These are phyloP conservation scores for Thyatira batis DNA, from an alignment of 2,888 invertebrate species.

Conservation along the genomic window DNA sequence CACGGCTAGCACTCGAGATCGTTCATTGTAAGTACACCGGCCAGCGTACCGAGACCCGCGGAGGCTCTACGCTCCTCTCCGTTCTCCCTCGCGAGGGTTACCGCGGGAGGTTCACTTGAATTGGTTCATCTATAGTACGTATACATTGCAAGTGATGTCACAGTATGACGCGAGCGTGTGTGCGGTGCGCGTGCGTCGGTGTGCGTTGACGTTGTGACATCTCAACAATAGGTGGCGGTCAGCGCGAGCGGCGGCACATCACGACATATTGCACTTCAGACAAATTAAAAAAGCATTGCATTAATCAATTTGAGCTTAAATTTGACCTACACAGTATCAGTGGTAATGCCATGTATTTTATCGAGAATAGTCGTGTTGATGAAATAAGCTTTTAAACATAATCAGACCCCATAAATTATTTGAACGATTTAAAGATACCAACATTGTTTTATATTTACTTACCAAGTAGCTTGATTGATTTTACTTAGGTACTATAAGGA, in stretches of 20 bases:
- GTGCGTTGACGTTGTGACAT: constrained; percentile 28
- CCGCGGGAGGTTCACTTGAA: background rate
- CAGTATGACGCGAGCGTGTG: constrained; percentile 31
- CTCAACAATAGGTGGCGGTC: constrained; percentile 39
- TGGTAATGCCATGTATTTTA: background rate
- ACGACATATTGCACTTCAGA: background rate
- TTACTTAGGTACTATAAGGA: too few species aligned
- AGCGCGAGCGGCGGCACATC: constrained; percentile 1
- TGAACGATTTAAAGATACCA: too few species aligned
- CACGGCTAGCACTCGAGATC: constrained; percentile 46
- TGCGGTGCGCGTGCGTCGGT: constrained; percentile 39
- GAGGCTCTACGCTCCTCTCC: constrained; percentile 1
- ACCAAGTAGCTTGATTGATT: too few species aligned
- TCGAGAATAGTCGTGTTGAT: too few species aligned
- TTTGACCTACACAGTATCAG: background rate
- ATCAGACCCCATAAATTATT: too few species aligned
- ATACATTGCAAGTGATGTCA: constrained; percentile 46
- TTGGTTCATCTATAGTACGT: constrained; percentile 18
- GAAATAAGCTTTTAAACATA: too few species aligned
- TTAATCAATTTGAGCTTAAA: background rate
- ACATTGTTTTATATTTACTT: too few species aligned
- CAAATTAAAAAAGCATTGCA: background rate
- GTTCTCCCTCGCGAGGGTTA: background rate
- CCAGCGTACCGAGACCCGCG: constrained; percentile 35
- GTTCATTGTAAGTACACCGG: constrained; percentile 44